Conservation (phyloP, 2,888 invertebrate genomes). For the Tipula lateralis region DNA sequence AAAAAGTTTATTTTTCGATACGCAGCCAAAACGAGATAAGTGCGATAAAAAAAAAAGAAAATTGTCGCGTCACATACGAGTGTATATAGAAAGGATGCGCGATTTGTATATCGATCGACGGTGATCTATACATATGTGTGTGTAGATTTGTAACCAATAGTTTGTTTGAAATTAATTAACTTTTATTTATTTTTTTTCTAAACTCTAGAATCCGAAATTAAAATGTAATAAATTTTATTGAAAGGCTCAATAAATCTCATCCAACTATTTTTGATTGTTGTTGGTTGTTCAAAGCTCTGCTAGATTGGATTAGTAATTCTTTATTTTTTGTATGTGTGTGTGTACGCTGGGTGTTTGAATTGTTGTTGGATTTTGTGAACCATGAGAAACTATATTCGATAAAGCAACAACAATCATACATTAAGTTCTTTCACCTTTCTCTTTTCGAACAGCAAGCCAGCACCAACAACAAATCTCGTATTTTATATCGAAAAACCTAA, state of each 20-base stretch:
- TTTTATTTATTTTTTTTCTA: not conserved
- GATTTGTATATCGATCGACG: not conserved
- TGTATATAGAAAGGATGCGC: not conserved
- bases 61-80: not conserved
- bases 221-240: conserved; percentile 24
- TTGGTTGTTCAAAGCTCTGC: not conserved
- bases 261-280: not conserved
- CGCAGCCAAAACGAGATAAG: not conserved
- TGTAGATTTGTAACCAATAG: not conserved
- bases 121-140: not conserved
- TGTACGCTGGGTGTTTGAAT: not conserved
- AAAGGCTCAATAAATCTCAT: conserved; percentile 19
- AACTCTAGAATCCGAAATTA: conserved; percentile 19
- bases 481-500: conserved; percentile 19
- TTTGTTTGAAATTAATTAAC: not conserved
- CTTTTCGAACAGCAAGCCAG: not conserved
- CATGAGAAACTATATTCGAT: not conserved
- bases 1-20: not conserved
- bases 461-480: not conserved
- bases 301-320: not conserved
- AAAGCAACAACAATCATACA: not conserved
- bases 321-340: not conserved
- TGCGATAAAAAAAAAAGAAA: not conserved
- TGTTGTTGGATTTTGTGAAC: conserved; percentile 4
- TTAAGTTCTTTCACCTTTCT: conserved; percentile 15